Evolutionary conservation across 2,797 vertebrate genomes (phyloP).

Genomic region (Morelia viridis): DNA sequence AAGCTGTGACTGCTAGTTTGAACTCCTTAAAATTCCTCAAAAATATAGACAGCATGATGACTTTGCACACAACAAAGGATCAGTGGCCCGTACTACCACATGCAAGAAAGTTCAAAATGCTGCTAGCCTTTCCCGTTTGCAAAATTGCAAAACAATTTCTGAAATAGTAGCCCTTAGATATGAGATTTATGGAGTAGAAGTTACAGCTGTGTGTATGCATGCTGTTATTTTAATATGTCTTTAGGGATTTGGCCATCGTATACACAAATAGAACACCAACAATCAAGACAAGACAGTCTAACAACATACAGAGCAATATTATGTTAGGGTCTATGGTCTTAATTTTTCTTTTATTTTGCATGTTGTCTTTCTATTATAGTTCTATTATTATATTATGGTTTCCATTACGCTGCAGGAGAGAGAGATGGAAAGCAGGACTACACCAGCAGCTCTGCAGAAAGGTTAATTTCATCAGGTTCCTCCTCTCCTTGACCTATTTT

Average conservation of each 20-base stretch:
- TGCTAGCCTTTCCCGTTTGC: not conserved
- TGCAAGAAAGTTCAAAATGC: not conserved
- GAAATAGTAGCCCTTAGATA: not conserved
- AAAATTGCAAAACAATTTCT: not conserved
- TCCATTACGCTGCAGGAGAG: not conserved
- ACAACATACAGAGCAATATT: not conserved
- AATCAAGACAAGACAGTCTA: not conserved
- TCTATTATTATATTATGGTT: not conserved
- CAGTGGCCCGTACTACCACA: not conserved
- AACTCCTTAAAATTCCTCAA: not conserved
- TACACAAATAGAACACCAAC: not conserved
- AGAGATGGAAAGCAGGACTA: not conserved
- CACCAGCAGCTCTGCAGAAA: not conserved
- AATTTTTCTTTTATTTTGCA: not conserved
- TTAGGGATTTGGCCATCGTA: not conserved
- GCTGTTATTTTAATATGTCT: not conserved
- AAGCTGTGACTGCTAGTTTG: not conserved
- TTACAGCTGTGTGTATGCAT: not conserved
- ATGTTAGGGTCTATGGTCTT: not conserved
- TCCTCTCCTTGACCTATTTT: not conserved
- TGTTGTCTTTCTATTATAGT: not conserved
- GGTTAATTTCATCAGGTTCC: not conserved
- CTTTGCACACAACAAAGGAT: not conserved
- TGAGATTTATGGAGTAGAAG: not conserved
- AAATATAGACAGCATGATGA: not conserved